These are phyloP conservation scores for Torymus aiolomorphi DNA, from an alignment of 2,888 invertebrate genomes.

Conservation along the genomic window DNA sequence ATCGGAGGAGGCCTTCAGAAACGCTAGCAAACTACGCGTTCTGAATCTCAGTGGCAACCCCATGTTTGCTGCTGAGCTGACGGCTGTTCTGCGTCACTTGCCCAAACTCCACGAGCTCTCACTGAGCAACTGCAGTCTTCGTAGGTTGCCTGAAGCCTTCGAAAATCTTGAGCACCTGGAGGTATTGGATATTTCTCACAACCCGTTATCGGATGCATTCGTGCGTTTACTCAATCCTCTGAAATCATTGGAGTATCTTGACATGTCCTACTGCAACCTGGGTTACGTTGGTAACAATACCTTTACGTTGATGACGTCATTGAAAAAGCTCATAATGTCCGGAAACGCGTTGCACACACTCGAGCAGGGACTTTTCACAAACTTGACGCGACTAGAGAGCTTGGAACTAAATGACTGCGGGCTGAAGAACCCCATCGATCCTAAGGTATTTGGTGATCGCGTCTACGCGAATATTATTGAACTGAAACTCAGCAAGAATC, in stretches of 20 bases:
- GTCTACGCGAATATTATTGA: conserved; percentile 82
- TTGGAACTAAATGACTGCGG: conserved; percentile 84
- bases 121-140: conserved; percentile 82
- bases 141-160: conserved; percentile 82
- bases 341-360: conserved; percentile 82
- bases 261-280: conserved; percentile 85
- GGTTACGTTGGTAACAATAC: conserved; percentile 81
- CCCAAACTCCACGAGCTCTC: conserved; percentile 82
- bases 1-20: conserved; percentile 83
- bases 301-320: conserved; percentile 83
- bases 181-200: conserved; percentile 84
- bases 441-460: conserved; percentile 82
- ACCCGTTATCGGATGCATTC: conserved; percentile 83
- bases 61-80: conserved; percentile 82
- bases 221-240: conserved; percentile 81
- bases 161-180: conserved; percentile 81
- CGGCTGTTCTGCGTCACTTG: conserved; percentile 81
- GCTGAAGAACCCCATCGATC: conserved; percentile 80
- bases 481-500: conserved; percentile 83
- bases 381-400: conserved; percentile 81
- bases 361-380: conserved; percentile 82
- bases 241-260: conserved; percentile 81
- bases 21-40: conserved; percentile 81
- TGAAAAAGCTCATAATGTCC: conserved; percentile 82
- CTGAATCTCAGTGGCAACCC: conserved; percentile 83